These are phyloP conservation scores for Calameuta pallipes DNA, from an alignment of 2,888 invertebrate genomes.

Conservation along the genomic window DNA sequence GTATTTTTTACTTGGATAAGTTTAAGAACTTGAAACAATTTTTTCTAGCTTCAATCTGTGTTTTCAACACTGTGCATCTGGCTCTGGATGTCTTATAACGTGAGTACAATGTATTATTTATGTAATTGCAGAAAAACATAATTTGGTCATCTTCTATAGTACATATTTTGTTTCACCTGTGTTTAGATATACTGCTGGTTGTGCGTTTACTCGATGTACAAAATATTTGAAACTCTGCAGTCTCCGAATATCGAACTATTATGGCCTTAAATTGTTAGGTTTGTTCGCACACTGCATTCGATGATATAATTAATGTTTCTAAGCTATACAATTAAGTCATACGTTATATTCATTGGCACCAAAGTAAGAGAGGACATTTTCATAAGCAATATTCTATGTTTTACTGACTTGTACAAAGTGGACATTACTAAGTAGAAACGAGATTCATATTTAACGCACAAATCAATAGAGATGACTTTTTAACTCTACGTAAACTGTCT, in stretches of 20 bases:
- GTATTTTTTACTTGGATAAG: not conserved
- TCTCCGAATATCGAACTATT: conserved; percentile 89
- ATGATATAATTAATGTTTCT: not conserved
- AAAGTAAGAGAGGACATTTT: conserved; percentile 36
- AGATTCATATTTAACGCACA: not conserved
- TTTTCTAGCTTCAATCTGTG: conserved; percentile 80
- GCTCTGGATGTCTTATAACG: conserved; percentile 88
- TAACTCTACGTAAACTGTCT: not conserved
- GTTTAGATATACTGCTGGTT: conserved; percentile 87
- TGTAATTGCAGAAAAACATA: not conserved
- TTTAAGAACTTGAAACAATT: conserved; percentile 9
- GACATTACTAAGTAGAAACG: not conserved
- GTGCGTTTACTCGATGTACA: conserved; percentile 87
- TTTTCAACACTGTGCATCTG: conserved; percentile 81
- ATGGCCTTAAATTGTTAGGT: conserved; percentile 67
- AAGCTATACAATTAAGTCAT: conserved; percentile 12
- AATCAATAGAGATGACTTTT: not conserved
- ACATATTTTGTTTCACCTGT: conserved; percentile 8
- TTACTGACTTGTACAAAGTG: not conserved
- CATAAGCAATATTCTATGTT: not conserved
- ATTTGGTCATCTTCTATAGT: not conserved
- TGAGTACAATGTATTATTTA: conserved; percentile 68
- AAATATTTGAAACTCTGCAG: conserved; percentile 82
- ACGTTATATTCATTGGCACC: conserved; percentile 33
- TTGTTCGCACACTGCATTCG: not conserved